Evolutionary conservation across 92 coral and sea anemone species (phyloP).

Genomic region (Ricordea florida): DNA sequence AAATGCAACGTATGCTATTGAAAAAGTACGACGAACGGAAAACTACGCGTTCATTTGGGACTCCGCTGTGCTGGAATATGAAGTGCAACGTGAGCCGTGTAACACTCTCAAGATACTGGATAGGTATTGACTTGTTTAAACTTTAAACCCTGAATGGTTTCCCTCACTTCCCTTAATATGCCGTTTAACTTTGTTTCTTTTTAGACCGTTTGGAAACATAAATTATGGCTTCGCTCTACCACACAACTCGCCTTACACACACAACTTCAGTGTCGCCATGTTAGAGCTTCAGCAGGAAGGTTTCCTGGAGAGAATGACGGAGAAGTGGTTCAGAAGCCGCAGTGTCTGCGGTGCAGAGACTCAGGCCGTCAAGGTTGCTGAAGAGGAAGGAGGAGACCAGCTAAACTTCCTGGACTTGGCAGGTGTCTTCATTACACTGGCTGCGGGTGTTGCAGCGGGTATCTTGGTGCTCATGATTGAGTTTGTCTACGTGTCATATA

Average conservation of each 20-base stretch:
- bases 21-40: constrained; percentile 59
- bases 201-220: constrained; percentile 75
- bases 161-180: too few relatives aligned
- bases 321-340: constrained; percentile 85
- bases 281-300: constrained; percentile 85
- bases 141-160: background rate
- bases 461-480: constrained; percentile 56
- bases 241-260: constrained; percentile 81
- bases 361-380: constrained; percentile 72
- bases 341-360: constrained; percentile 82
- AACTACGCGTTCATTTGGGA: constrained; percentile 86
- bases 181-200: background rate
- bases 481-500: constrained; percentile 73
- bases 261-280: constrained; percentile 85
- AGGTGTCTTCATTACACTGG: constrained; percentile 76
- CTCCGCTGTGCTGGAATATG: constrained; percentile 74
- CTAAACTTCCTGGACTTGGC: constrained; percentile 71
- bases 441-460: constrained; percentile 73
- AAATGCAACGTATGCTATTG: constrained; percentile 58
- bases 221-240: constrained; percentile 87
- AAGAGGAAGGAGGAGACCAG: constrained; percentile 79
- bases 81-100: constrained; percentile 81
- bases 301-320: constrained; percentile 69
- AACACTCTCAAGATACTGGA: constrained; percentile 71
- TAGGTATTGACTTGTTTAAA: constrained; percentile 19